Base-by-base conservation (phyloP, 2,888 invertebrate genomes). In the Diplolepis rosae region DNA sequence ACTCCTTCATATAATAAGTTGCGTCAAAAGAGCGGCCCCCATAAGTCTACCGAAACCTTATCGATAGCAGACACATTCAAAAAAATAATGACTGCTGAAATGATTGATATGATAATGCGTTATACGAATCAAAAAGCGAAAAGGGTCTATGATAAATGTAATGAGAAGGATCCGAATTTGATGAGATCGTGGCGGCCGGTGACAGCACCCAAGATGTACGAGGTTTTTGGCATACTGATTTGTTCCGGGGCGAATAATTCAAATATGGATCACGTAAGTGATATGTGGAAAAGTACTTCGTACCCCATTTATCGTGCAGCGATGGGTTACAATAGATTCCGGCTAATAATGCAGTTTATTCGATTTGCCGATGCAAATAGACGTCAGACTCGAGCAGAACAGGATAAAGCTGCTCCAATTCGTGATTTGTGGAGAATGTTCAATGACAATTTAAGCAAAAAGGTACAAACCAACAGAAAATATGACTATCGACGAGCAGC, bases 401-500 rank as follows among this genome's bases (percentile, higher is more conserved):
- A 66, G 7, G 82, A 83, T 66, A 85, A 83, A 77, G 80, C 78
- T 35, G 82, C 83, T 67, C 68, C 75, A 13, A 76, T 80, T 35
- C 69, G 74, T 32, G 76, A 79, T 52, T 42, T 82, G 7, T 87
- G 83, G 83, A 76, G 66, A 68, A 82, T 84, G 80, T 32, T 85
- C 35, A 85, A 83, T 76, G 68, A 73, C 48, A 84, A 84, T 79
- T 75, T 84, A 50, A 30, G n/a, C 66, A 27, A 77, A 76, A 65
- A 54, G 76, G 54, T 86, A 85, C 72, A 78, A 76, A 52, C 79
- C 82, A 69, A 75, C 78, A 28, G 84, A 71, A 66, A 75, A 79
- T 74, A 65, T 84, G 22, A 84, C 84, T 35, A 74, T 84, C 54
- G 84, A 85, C 66, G 83, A 84, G 65, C 83, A 84, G 70, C 76